Conservation (phyloP, 2,113 vertebrate genomes). For the Sciurus niger region DNA sequence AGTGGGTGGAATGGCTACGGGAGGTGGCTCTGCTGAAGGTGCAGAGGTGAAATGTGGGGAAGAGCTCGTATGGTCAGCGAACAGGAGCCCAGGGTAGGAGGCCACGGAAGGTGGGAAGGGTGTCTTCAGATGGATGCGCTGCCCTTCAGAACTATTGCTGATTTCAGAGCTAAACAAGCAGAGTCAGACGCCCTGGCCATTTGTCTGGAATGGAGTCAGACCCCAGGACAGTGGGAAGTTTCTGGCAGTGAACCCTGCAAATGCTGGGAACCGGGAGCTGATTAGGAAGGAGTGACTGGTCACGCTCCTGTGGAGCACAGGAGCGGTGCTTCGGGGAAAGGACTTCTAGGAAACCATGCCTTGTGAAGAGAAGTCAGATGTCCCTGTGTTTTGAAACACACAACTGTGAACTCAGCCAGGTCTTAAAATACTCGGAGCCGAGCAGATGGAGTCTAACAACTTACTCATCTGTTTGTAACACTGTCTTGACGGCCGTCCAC, state of each 20-base stretch:
- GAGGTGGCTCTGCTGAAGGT: background rate
- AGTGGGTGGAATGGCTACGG: background rate
- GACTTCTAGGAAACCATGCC: background rate
- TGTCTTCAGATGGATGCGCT: background rate
- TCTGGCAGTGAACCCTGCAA: background rate
- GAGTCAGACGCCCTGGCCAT: background rate
- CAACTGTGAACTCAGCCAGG: background rate
- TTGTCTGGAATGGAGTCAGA: conserved; percentile 20
- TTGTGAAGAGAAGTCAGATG: conserved; percentile 5
- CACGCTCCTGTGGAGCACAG: background rate
- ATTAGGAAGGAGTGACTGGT: background rate
- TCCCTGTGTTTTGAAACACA: background rate
- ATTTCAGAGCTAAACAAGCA: background rate
- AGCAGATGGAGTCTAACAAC: background rate
- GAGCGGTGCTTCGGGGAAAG: too few species aligned
- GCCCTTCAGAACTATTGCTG: background rate
- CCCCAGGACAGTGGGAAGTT: background rate
- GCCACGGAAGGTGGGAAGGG: background rate
- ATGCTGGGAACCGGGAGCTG: background rate
- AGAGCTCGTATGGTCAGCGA: background rate
- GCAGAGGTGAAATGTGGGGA: background rate
- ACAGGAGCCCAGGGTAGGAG: background rate
- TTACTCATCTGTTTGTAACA: background rate
- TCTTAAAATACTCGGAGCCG: background rate
- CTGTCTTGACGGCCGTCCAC: background rate